Evolutionary conservation across 2,113 vertebrate species (phyloP).

Genomic region (Prinia subflava): DNA sequence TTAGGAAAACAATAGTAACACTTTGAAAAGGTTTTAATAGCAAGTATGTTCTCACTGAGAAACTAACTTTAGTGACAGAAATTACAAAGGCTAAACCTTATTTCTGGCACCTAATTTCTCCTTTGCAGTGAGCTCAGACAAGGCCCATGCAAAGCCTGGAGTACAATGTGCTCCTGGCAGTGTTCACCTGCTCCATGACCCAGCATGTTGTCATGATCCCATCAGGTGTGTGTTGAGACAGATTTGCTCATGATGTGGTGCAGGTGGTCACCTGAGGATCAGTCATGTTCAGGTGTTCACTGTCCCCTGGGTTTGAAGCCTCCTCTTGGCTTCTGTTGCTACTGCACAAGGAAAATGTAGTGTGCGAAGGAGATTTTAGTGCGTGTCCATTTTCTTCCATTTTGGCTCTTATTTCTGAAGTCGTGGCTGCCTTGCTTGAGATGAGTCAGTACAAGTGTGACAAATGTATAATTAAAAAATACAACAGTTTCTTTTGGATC

Average conservation of each 20-base stretch:
- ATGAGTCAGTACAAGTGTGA: background rate
- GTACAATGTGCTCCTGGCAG: background rate
- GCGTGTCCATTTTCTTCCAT: accelerated
- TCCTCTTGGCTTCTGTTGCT: background rate
- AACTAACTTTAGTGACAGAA: background rate
- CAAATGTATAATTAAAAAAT: background rate
- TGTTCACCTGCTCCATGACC: background rate
- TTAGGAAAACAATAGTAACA: background rate
- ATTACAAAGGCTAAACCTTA: background rate
- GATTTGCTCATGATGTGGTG: no score
- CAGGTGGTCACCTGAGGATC: background rate
- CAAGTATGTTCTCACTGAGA: background rate
- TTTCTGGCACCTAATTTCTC: accelerated
- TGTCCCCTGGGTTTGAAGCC: background rate
- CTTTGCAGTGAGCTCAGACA: accelerated
- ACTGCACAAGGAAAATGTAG: background rate
- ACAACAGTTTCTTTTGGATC: background rate
- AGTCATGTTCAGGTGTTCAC: background rate
- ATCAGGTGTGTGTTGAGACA: background rate
- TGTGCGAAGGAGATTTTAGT: no score
- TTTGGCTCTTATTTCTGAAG: background rate
- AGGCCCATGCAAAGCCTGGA: accelerated
- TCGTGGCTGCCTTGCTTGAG: background rate
- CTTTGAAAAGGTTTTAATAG: background rate
- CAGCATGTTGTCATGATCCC: accelerated